Base-by-base conservation (phyloP, 2,888 invertebrate genomes). In the Synergus laeviventris region DNA sequence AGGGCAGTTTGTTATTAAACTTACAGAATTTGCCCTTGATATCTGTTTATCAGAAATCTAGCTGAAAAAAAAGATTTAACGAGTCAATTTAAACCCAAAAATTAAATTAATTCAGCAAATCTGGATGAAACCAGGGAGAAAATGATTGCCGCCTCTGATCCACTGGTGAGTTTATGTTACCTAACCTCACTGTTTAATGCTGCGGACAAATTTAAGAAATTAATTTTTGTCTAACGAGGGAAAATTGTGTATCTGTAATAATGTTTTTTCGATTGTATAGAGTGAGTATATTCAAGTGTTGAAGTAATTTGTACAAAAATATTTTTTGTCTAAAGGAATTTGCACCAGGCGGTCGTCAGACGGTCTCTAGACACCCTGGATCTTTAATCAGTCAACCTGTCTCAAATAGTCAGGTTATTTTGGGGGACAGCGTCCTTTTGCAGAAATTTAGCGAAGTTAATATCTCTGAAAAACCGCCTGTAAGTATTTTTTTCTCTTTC, bases 61-160 rank as follows among this genome's bases (percentile, higher is more conserved):
- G n/a, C 11, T 5, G 49, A 70, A 11, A 49, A 31, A 7, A 31
- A 31, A 49, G 70, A 66, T 45, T 49, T 24, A 70, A 45, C n/a
- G n/a, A 70, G 31, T 70, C n/a, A 64, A n/a, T 21, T 36, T 38
- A 18, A 1, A 42, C 39, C 11, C 21, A 16, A 45, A 60, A 76
- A 74, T 79, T 74, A 81, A 85, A 80, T 78, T 87, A 79, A 89
- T 85, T 86, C 90, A 88, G 93, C 95, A 95, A 96, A 96, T 96
- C 96, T 97, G 96, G 96, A 96, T 96, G 96, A 95, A 91, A 94
- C 94, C 93, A 94, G 93, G 92, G 94, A 94, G 92, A 94, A 91
- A 92, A 97, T 97, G 96, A 96, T 97, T 92, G 96, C 96, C 93
- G 96, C 96, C 92, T 95, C 96, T 92, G 96, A 96, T 93, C 96